Base-by-base conservation (phyloP, 2,113 vertebrate genomes). In the Carassius gibelio region DNA sequence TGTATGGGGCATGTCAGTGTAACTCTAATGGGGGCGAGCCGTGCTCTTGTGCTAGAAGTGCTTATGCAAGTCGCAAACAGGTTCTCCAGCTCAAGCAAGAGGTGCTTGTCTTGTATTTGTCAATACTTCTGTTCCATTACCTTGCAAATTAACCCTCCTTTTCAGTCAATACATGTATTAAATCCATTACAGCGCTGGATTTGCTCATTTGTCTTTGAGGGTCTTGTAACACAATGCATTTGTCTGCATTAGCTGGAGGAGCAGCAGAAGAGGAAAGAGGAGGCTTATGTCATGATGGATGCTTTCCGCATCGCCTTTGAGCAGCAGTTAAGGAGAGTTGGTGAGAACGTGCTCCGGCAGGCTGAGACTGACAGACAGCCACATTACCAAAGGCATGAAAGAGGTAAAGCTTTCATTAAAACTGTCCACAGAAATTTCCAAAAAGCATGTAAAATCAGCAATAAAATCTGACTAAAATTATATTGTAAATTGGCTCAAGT, bases 221-320 rank as follows among this genome's bases (percentile, higher is more conserved):
- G n/a, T 87, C 19, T 74, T 38, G 59, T 23, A 57, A 57, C 52
- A 64, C 77, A 80, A 17, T 79, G 38, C 10, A 23, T 81, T 81
- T 50, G 42, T 64, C 79, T 50, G 61, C 26, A 82, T 84, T 83
- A 98, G 97, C n/a, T 93, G 86, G 96, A 96, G 82, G 83, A 91
- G 76, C 90, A 96, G 88, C 95, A 89, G 89, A 96, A 91, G 45
- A 95, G 91, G 84, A 97, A 94, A 90, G 96, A 97, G 52, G 97
- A 99, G 89, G 96, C 97, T 0, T 93, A 94, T 34, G 81, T 96
- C 83, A 95, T 95, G 91, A 96, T 96, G 14, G 97, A 98, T 77
- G 97, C 97, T 2, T 98, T 98, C 92, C 95, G 97, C 71, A 96
- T 96, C 74, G 97, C 97, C 1, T 99, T 98, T 89, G 97, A 98